phyloP scores from a whole-genome alignment of 2,888 invertebrate genomes.

The Herminia tarsipennalis region DNA sequence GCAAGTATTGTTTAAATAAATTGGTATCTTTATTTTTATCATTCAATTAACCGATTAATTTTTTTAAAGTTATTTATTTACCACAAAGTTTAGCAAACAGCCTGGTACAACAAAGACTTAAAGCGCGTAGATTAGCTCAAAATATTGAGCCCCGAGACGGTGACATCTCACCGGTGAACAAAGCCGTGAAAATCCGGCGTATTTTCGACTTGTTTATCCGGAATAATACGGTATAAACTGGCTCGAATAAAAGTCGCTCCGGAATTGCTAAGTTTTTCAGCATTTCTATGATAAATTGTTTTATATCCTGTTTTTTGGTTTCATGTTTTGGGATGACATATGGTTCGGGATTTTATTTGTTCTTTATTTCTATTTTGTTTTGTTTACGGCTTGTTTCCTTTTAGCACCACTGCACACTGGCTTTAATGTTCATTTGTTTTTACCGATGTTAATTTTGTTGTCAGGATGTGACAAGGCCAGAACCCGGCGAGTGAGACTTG shows the following conservation, averaged over 20 bases:
- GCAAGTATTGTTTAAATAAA: neutral
- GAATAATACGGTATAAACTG: constrained; percentile 55
- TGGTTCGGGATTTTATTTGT: neutral
- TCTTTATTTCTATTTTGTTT: neutral
- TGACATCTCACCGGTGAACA: constrained; percentile 50
- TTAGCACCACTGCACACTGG: neutral
- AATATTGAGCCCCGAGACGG: constrained; percentile 37
- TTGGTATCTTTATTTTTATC: neutral
- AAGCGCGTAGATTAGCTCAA: constrained; percentile 33
- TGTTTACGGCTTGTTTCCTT: neutral
- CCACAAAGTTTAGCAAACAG: neutral
- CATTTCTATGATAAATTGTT: constrained; percentile 3
- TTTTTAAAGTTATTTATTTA: neutral
- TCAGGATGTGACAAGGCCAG: neutral
- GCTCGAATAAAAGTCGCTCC: constrained; percentile 51
- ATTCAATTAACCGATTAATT: neutral
- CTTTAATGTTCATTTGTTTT: no score
- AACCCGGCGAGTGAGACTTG: no score
- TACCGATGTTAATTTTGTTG: neutral
- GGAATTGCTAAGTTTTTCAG: constrained; percentile 34
- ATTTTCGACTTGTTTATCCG: constrained; percentile 31
- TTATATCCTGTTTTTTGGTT: neutral
- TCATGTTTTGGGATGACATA: neutral
- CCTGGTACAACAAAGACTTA: constrained; percentile 9
- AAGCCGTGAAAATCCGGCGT: constrained; percentile 39